These are phyloP conservation scores for Torymus texanus DNA, from an alignment of 2,888 invertebrate species.

Conservation along the genomic window DNA sequence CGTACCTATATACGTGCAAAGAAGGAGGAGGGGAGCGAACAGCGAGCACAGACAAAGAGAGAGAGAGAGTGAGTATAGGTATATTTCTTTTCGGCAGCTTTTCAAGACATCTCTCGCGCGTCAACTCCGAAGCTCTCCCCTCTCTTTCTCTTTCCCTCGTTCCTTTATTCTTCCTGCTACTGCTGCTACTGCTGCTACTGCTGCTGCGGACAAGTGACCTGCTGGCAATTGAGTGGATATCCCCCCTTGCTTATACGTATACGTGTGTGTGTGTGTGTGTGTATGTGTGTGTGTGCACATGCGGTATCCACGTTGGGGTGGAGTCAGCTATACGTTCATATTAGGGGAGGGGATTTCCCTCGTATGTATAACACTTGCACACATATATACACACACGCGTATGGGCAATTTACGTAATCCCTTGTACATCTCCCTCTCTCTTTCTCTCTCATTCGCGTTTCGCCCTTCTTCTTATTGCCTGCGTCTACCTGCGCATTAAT, in stretches of 20 bases:
- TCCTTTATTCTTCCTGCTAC: background rate
- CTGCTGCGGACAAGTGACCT: constrained; percentile 43
- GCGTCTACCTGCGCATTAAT: constrained; percentile 6
- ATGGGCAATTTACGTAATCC: constrained; percentile 56
- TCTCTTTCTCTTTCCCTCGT: constrained; percentile 25
- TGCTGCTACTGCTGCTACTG: background rate
- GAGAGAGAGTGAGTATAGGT: background rate
- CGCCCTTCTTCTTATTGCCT: constrained; percentile 8
- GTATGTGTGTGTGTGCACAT: too few relatives aligned
- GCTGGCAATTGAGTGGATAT: constrained; percentile 47
- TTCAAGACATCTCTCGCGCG: constrained; percentile 39
- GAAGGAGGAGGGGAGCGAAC: background rate
- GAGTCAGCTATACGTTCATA: constrained; percentile 43
- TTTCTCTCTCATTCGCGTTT: constrained; percentile 28
- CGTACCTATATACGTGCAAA: background rate
- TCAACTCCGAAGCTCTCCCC: constrained; percentile 27
- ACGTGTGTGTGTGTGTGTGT: too few relatives aligned
- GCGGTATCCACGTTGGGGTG: constrained; percentile 41
- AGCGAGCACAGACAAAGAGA: background rate
- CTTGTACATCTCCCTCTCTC: constrained; percentile 23
- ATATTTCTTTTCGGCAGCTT: constrained; percentile 21
- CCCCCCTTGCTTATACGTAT: constrained; percentile 4
- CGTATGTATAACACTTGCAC: constrained; percentile 34
- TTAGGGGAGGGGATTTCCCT: constrained; percentile 46
- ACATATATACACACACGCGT: background rate